These are phyloP conservation scores for Lagopus muta DNA, from an alignment of 2,113 vertebrate species.

Conservation along the genomic window DNA sequence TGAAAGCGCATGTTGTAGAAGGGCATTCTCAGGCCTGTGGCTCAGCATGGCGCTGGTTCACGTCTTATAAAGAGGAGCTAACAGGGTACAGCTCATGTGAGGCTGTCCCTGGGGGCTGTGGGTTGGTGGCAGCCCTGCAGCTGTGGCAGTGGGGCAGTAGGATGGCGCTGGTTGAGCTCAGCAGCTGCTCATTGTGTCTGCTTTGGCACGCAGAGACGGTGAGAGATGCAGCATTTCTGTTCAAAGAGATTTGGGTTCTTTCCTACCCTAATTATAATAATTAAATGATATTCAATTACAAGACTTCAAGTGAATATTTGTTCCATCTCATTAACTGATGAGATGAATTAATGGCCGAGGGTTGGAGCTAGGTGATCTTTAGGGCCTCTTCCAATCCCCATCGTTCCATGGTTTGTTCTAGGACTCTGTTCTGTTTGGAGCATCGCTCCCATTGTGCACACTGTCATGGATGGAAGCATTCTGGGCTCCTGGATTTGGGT, in stretches of 20 bases:
- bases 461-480: neutral
- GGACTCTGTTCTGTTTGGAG: neutral
- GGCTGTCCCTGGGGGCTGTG: neutral
- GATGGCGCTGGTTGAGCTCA: neutral
- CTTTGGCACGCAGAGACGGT: neutral
- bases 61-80: neutral
- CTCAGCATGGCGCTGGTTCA: neutral
- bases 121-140: neutral
- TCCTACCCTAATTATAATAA: constrained; percentile 53
- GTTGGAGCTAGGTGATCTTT: neutral
- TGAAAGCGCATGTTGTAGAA: rapidly evolving
- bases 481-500: neutral
- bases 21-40: neutral
- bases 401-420: neutral
- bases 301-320: constrained; percentile 13
- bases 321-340: constrained; percentile 4
- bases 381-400: neutral
- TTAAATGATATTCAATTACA: constrained; percentile 61
- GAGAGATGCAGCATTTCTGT: neutral
- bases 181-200: neutral
- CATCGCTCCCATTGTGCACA: neutral
- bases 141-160: rapidly evolving
- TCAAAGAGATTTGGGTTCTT: neutral
- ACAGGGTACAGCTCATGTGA: neutral
- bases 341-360: neutral